Evolutionary conservation across 92 coral and sea anemone genomes (phyloP).

Genomic region (Actinernus sp.): DNA sequence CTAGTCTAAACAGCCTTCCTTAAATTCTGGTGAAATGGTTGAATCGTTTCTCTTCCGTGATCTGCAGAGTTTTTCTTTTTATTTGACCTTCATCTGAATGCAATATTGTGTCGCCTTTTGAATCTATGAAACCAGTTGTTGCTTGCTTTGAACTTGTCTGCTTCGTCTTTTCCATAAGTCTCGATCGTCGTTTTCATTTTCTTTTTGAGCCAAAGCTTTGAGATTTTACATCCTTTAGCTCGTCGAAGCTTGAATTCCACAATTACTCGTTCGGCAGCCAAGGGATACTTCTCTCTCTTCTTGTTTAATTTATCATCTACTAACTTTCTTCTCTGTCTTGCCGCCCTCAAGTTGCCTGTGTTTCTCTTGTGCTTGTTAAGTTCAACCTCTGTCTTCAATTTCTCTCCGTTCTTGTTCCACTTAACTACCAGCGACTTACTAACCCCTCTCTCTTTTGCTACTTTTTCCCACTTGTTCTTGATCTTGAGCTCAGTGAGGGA

Average conservation of each 20-base stretch:
- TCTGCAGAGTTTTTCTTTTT: slow-evolving; percentile 32
- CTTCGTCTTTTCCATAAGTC: slow-evolving; percentile 14
- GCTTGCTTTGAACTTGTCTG: too few relatives aligned
- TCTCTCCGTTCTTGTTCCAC: slow-evolving; percentile 29
- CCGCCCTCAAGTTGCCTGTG: slow-evolving; percentile 42
- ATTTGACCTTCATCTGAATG: too few relatives aligned
- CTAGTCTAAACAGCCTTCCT: slow-evolving; percentile 32
- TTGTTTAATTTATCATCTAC: slow-evolving; percentile 26
- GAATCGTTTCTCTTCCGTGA: slow-evolving; percentile 39
- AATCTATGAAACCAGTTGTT: slow-evolving; percentile 57
- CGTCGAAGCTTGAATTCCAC: slow-evolving; percentile 37
- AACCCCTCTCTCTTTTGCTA: slow-evolving; percentile 62
- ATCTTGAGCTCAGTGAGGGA: slow-evolving; percentile 28
- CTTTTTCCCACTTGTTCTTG: slow-evolving; percentile 44
- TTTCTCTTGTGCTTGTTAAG: slow-evolving; percentile 52
- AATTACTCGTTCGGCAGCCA: slow-evolving; percentile 44
- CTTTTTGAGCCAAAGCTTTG: too few relatives aligned
- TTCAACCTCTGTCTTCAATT: slow-evolving; percentile 12
- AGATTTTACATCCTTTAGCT: too few relatives aligned
- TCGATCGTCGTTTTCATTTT: slow-evolving; percentile 22
- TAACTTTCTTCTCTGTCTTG: slow-evolving; percentile 49
- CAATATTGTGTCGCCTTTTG: slow-evolving; percentile 21
- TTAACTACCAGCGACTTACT: slow-evolving; percentile 56
- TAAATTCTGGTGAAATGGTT: slow-evolving; percentile 25
- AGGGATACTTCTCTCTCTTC: slow-evolving; percentile 43